A percentile compares a stretch with the other conserved stretches of the same genome.
These are phyloP conservation scores for Strigops habroptila DNA, from an alignment of 2,113 vertebrate species.

Conservation along the genomic window DNA sequence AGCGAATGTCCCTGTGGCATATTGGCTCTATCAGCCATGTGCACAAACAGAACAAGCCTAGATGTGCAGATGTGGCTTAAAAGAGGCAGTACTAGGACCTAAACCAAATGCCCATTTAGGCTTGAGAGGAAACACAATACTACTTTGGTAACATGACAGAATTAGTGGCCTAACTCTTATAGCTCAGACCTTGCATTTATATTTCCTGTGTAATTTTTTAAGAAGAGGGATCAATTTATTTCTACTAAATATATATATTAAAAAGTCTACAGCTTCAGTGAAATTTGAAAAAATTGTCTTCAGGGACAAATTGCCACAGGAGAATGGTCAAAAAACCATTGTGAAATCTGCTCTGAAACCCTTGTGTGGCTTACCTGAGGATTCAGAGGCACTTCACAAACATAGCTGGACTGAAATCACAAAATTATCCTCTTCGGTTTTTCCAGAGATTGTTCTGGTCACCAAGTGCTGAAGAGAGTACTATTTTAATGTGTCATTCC, in stretches of 20 bases:
- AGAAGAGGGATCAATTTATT: not conserved
- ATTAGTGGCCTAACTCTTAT: not conserved
- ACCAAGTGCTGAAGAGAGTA: not conserved
- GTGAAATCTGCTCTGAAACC: not conserved
- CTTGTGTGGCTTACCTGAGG: not conserved
- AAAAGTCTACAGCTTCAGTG: not conserved
- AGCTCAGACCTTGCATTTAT: not conserved
- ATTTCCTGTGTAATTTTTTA: not conserved
- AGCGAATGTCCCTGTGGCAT: not conserved
- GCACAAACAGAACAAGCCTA: not conserved
- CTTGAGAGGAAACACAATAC: not conserved
- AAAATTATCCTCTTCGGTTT: fast-evolving
- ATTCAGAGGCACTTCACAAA: not conserved
- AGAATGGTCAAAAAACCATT: not conserved
- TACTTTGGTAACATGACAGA: not conserved
- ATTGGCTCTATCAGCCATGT: not conserved
- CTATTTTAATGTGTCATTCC: not conserved
- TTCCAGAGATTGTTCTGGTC: not conserved
- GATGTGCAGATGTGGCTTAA: not conserved
- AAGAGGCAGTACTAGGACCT: not conserved
- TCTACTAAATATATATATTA: not conserved
- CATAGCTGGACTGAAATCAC: not conserved
- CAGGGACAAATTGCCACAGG: not conserved
- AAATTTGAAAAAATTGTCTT: not conserved
- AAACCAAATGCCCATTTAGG: not conserved